These are phyloP conservation scores for Drosophila triauraria DNA, from an alignment of 1,140 invertebrate genomes.

Conservation along the genomic window DNA sequence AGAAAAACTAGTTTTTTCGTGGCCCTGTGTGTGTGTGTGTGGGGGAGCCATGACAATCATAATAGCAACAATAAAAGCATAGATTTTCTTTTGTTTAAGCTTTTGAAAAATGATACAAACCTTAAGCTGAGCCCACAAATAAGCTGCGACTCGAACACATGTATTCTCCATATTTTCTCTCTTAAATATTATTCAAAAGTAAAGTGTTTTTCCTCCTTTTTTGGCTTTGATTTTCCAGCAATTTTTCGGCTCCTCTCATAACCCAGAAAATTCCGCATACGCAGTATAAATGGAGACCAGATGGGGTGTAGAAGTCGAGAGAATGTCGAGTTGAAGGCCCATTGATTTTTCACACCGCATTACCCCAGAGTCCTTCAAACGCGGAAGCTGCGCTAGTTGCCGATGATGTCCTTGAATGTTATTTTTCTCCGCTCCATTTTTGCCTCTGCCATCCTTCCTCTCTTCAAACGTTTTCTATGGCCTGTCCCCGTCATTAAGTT, in stretches of 20 bases:
- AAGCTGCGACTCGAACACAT: not conserved
- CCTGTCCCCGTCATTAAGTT: slow-evolving; percentile 20
- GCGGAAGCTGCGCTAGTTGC: slow-evolving; percentile 35
- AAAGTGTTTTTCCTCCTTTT: not conserved
- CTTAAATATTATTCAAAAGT: not conserved
- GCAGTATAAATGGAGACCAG: slow-evolving; percentile 6
- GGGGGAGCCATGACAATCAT: slow-evolving; percentile 37
- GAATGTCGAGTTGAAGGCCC: slow-evolving; percentile 41
- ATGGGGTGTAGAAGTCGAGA: too few species aligned
- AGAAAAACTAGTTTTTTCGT: slow-evolving; percentile 37
- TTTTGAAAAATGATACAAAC: slow-evolving; percentile 12
- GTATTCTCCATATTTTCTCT: not conserved
- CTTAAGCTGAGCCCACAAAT: not conserved
- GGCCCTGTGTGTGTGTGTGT: slow-evolving; percentile 12
- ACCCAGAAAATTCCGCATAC: slow-evolving; percentile 29
- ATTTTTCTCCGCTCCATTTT: slow-evolving; percentile 45
- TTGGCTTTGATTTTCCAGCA: not conserved
- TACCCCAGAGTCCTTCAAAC: slow-evolving; percentile 36
- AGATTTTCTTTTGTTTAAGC: slow-evolving; percentile 18
- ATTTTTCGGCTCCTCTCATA: not conserved
- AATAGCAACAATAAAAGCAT: slow-evolving; percentile 2
- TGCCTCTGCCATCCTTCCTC: not conserved
- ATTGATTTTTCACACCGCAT: slow-evolving; percentile 75
- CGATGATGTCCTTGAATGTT: slow-evolving; percentile 67
- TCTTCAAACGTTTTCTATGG: not conserved